Evolutionary conservation across 2,888 invertebrate species (phyloP).

Genomic region (Cantharis rufa): DNA sequence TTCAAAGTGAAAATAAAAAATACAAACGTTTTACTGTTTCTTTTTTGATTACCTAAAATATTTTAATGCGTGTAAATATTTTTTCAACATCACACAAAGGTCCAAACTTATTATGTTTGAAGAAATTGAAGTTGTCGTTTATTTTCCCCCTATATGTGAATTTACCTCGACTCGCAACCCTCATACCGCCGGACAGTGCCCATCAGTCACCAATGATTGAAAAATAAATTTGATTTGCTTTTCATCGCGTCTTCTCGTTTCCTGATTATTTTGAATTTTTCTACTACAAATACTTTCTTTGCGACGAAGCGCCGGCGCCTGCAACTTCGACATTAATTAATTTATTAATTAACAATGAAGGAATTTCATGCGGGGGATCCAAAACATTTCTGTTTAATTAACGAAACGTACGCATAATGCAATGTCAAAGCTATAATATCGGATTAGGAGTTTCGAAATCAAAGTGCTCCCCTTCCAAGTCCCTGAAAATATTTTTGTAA

Average conservation of each 20-base stretch:
- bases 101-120: slow-evolving; percentile 34
- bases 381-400: not conserved
- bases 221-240: slow-evolving; percentile 58
- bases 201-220: slow-evolving; percentile 59
- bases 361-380: not conserved
- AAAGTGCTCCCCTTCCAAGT: not conserved
- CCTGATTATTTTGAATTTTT: slow-evolving; percentile 27
- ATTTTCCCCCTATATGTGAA: slow-evolving; percentile 39
- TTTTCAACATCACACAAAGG: slow-evolving; percentile 20
- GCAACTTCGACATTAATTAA: not conserved
- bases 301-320: not conserved
- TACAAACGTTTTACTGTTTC: slow-evolving; percentile 18
- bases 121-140: slow-evolving; percentile 42
- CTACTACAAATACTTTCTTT: not conserved
- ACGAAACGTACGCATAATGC: not conserved
- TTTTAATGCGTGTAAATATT: slow-evolving; percentile 2
- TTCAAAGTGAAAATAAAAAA: slow-evolving; percentile 5
- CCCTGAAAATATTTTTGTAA: not conserved
- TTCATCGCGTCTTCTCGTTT: slow-evolving; percentile 49
- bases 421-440: not conserved
- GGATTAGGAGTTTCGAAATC: not conserved
- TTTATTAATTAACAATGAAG: not conserved
- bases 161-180: slow-evolving; percentile 40
- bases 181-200: slow-evolving; percentile 50
- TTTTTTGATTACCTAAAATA: slow-evolving; percentile 20